These are phyloP conservation scores for Macrotus californicus DNA, from an alignment of 2,113 vertebrate species.

Conservation along the genomic window DNA sequence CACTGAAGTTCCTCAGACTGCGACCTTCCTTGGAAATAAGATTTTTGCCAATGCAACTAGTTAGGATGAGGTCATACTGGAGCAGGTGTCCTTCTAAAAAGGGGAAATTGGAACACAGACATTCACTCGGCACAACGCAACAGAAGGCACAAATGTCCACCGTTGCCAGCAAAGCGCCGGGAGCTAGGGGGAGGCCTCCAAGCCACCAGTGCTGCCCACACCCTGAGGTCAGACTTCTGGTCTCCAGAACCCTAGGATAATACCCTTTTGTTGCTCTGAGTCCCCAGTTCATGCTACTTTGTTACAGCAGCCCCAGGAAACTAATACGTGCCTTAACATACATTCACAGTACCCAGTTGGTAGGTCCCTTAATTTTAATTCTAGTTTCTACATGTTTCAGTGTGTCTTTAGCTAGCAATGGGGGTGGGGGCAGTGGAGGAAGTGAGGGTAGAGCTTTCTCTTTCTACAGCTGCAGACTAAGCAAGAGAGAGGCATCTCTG, in stretches of 20 bases:
- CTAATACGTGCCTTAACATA: neutral
- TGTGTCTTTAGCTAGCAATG: neutral
- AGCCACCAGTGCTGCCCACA: neutral
- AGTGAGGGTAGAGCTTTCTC: neutral
- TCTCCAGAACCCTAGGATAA: neutral
- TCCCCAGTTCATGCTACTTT: neutral
- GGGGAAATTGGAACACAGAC: neutral
- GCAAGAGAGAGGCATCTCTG: neutral
- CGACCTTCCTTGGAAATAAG: neutral
- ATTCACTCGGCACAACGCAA: neutral
- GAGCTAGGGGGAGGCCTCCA: too few species aligned
- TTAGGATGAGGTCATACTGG: neutral
- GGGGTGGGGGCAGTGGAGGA: fast-evolving
- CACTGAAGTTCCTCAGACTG: neutral
- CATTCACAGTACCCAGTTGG: neutral
- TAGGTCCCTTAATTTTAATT: neutral
- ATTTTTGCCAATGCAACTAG: neutral
- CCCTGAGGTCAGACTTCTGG: neutral
- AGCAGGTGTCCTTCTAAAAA: neutral
- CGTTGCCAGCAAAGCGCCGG: neutral
- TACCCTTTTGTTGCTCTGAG: neutral
- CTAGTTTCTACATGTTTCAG: neutral
- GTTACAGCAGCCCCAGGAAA: neutral
- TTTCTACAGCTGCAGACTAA: neutral
- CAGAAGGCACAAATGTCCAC: neutral